A percentile compares a stretch with the other conserved stretches of the same genome.
phyloP scores from a whole-genome alignment of 2,113 vertebrate genomes.

The Chaenogobius annularis region DNA sequence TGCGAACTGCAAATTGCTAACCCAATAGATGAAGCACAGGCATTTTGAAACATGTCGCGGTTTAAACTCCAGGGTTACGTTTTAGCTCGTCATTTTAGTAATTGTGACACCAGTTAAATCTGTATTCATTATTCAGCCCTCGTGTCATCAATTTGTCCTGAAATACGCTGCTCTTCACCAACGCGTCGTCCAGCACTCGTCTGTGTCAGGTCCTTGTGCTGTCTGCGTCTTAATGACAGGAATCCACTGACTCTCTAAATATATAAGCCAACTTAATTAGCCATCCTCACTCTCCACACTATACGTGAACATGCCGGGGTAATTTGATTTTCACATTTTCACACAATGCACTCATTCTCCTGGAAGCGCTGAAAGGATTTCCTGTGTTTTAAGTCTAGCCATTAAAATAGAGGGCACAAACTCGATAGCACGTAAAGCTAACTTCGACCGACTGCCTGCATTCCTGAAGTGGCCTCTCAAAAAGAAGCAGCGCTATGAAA shows the following conservation, averaged over 20 bases:
- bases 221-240: constrained; percentile 41
- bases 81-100: too few relatives aligned
- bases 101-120: background rate
- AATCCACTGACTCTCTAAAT: constrained; percentile 57
- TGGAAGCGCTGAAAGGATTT: constrained; percentile 38
- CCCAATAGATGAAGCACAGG: too few relatives aligned
- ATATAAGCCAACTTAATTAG: constrained; percentile 67
- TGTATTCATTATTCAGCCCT: background rate
- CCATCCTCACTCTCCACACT: constrained; percentile 49
- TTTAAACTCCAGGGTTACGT: too few relatives aligned
- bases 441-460: constrained; percentile 14
- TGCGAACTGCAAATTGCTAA: too few relatives aligned
- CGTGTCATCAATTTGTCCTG: background rate
- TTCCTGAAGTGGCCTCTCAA: constrained; percentile 17
- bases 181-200: constrained; percentile 11
- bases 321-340: constrained; percentile 55
- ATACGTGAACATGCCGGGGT: constrained; percentile 44
- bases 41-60: too few relatives aligned
- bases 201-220: constrained; percentile 33
- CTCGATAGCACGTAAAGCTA: constrained; percentile 30
- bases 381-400: constrained; percentile 47
- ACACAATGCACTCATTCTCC: constrained; percentile 49
- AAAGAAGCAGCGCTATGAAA: background rate
- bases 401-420: constrained; percentile 12
- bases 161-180: constrained; percentile 1